Evolutionary conservation across 2,888 invertebrate genomes (phyloP), one percentile per base, ranked within the genome.

Genomic region (Helicoverpa assulta): DNA sequence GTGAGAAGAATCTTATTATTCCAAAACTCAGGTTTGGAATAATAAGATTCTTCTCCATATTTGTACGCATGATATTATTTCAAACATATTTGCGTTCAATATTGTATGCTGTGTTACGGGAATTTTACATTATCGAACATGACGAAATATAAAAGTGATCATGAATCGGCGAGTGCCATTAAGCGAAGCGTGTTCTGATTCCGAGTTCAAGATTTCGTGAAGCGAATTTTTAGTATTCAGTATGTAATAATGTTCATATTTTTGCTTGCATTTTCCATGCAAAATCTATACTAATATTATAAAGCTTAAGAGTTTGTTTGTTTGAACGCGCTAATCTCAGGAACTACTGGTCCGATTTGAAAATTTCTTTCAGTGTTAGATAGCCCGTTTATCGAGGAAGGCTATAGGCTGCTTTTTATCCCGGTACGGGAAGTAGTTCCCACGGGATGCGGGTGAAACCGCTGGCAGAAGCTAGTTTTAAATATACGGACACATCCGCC

Each of bases 11-110:
- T n/a, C n/a, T n/a, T n/a, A n/a, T n/a, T n/a, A n/a, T n/a, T n/a
- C n/a, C n/a, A n/a, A n/a, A 91, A 77, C 64, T 88, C 86, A 95
- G 95, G 94, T 95, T 93, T 91, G 94, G 83, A 84, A 87, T 86
- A 85, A 81, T 85, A 89, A 84, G 81, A 88, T 88, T 88, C 84
- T 84, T 85, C 80, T 76, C 81, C 82, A 82, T 77, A 68, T 84
- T 85, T 84, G 82, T 85, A 84, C 85, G 89, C 90, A 91, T 91
- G 90, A 84, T 73, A 71, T 82, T 79, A 71, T 68, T 58, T 70
- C 68, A 80, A 61, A 78, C 63, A 76, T 75, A 78, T 76, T 73
- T 74, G 67, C 81, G 83, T 75, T 37, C 37, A 37, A 37, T 37
- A 37, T 10, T 56, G 67, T 37, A 50, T 40, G 63, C 57, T 81